Evolutionary conservation across 2,113 vertebrate species (phyloP).

Genomic region (Chaenocephalus aceratus): DNA sequence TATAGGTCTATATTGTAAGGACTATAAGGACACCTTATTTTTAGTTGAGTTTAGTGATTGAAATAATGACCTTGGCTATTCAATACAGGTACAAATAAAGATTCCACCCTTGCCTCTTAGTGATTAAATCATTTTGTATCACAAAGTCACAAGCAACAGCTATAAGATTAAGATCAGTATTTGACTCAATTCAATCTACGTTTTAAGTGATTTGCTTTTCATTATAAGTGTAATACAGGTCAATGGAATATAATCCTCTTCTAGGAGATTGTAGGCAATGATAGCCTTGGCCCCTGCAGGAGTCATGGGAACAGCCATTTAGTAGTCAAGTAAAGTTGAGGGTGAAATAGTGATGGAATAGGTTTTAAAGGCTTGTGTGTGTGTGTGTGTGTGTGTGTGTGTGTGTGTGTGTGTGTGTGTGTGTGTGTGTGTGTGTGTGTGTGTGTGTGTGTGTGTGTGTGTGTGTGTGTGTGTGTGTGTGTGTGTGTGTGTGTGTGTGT

Average conservation of each 20-base stretch:
- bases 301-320: slow-evolving; percentile 25
- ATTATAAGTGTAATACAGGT: slow-evolving; percentile 31
- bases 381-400: background rate
- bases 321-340: slow-evolving; percentile 34
- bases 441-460: background rate
- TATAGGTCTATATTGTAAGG: too few relatives aligned
- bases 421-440: too few relatives aligned
- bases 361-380: slow-evolving; percentile 19
- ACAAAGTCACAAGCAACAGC: background rate
- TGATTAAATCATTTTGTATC: background rate
- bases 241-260: slow-evolving; percentile 42
- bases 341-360: slow-evolving; percentile 32
- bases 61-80: too few relatives aligned
- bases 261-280: slow-evolving; percentile 45
- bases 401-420: background rate
- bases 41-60: too few relatives aligned
- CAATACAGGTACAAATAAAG: too few relatives aligned
- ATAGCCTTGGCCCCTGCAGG: slow-evolving; percentile 51
- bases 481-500: background rate
- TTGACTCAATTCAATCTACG: slow-evolving; percentile 16
- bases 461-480: background rate
- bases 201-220: slow-evolving; percentile 28
- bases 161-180: slow-evolving; percentile 16
- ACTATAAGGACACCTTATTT: too few relatives aligned
- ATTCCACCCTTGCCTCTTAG: background rate